A percentile compares a stretch with the other conserved stretches of the same genome.
Evolutionary conservation across 2,113 vertebrate species (phyloP).

Genomic region (Hepsetus odoe): DNA sequence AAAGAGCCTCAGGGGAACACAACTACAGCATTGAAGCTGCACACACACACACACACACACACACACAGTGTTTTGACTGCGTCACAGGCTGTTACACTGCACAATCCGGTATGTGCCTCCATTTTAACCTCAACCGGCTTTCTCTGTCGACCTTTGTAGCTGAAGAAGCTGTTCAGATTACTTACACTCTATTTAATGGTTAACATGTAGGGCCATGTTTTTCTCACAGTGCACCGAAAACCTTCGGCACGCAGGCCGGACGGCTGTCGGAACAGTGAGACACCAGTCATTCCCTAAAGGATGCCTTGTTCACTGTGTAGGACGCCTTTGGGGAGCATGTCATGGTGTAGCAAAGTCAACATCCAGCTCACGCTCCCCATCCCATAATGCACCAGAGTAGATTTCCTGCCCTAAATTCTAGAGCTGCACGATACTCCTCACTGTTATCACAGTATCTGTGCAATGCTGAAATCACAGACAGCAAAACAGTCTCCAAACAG

Average conservation of each 20-base stretch:
- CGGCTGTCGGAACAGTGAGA: not conserved
- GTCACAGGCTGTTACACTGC: not conserved
- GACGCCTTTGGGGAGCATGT: no score
- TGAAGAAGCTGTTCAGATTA: not conserved
- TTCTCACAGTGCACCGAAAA: not conserved
- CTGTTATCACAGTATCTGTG: no score
- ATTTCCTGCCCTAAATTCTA: no score
- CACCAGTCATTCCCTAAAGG: not conserved
- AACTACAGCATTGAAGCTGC: no score
- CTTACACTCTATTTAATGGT: not conserved
- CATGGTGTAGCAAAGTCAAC: not conserved
- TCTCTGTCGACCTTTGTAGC: not conserved
- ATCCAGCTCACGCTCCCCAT: not conserved
- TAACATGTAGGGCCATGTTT: not conserved
- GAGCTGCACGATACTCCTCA: no score
- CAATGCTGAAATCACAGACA: no score
- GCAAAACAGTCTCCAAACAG: no score
- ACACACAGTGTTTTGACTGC: not conserved
- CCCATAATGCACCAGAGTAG: no score
- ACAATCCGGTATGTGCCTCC: not conserved
- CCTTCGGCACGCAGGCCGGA: not conserved
- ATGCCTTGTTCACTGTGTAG: not conserved
- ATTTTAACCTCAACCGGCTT: not conserved
- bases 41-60: conserved; percentile 23
- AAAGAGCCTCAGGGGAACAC: conserved; percentile 5